Evolutionary conservation across 2,113 vertebrate genomes (phyloP).

Genomic region (Suricata suricatta): DNA sequence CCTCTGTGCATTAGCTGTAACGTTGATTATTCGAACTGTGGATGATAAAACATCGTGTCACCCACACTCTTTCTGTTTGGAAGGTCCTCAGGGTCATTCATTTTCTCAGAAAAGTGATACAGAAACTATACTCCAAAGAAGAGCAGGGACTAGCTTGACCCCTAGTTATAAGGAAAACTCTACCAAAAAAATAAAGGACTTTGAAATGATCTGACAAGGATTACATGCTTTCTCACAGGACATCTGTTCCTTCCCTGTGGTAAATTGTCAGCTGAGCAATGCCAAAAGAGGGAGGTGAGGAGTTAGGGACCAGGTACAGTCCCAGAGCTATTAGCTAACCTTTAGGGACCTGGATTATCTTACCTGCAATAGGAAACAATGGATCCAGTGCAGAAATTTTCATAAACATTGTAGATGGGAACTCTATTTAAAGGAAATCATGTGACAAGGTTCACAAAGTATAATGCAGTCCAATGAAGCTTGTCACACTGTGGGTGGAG

Average conservation of each 20-base stretch:
- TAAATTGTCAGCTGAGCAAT: fast-evolving
- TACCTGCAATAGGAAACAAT: neutral
- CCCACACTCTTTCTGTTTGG: neutral
- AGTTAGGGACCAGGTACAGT: too few species aligned
- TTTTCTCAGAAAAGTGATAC: neutral
- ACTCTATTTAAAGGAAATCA: neutral
- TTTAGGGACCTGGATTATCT: neutral
- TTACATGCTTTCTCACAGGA: neutral
- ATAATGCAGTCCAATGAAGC: too few species aligned
- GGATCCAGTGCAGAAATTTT: too few species aligned
- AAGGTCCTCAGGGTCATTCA: neutral
- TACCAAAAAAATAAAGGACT: neutral
- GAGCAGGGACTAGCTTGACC: neutral
- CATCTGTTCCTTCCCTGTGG: neutral
- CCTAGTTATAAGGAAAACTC: neutral
- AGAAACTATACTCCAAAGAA: neutral
- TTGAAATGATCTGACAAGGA: neutral
- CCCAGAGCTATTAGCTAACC: neutral
- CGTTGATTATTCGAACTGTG: neutral
- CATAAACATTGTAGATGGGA: neutral
- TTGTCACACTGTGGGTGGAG: neutral
- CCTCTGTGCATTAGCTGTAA: neutral
- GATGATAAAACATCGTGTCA: neutral
- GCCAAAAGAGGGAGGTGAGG: neutral
- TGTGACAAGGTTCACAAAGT: neutral